These are phyloP conservation scores for Macropodus opercularis DNA, from an alignment of 2,797 vertebrate genomes.

Conservation along the genomic window DNA sequence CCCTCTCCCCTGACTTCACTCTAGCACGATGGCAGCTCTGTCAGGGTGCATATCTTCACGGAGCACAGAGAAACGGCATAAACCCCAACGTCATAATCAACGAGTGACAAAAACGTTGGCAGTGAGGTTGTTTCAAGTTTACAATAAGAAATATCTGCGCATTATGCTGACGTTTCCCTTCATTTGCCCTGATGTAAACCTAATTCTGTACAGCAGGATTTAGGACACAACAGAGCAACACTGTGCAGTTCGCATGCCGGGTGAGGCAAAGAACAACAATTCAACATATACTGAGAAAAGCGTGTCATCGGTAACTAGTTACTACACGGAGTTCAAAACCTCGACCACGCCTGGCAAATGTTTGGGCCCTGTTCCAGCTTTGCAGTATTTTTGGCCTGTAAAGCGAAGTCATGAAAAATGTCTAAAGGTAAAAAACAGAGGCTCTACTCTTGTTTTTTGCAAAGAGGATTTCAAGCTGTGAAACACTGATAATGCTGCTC, in stretches of 20 bases:
- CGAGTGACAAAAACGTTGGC: constrained; percentile 21
- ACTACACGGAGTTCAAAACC: constrained; percentile 33
- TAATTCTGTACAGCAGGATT: constrained; percentile 15
- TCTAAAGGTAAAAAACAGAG: constrained; percentile 44
- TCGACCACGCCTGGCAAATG: constrained; percentile 17
- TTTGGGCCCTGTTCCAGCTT: constrained; percentile 27
- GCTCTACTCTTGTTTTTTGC: constrained; percentile 40
- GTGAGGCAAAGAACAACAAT: constrained; percentile 20
- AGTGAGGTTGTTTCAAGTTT: constrained; percentile 17
- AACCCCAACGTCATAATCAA: constrained; percentile 30
- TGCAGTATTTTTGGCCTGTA: constrained; percentile 26
- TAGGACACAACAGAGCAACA: constrained; percentile 15
- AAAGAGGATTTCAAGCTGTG: constrained; percentile 46
- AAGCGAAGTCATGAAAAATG: constrained; percentile 34
- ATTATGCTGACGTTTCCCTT: constrained; percentile 33
- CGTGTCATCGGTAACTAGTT: constrained; percentile 21
- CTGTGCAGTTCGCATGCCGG: constrained; percentile 20
- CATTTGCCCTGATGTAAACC: constrained; percentile 25
- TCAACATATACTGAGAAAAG: constrained; percentile 9
- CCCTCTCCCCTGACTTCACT: constrained; percentile 50
- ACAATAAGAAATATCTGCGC: constrained; percentile 41
- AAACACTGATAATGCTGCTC: constrained; percentile 50
- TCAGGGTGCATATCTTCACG: constrained; percentile 47
- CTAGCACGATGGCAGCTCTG: constrained; percentile 57
- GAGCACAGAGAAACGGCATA: constrained; percentile 32